phyloP scores from a whole-genome alignment of 2,888 invertebrate genomes.

The Syrphus vitripennis region DNA sequence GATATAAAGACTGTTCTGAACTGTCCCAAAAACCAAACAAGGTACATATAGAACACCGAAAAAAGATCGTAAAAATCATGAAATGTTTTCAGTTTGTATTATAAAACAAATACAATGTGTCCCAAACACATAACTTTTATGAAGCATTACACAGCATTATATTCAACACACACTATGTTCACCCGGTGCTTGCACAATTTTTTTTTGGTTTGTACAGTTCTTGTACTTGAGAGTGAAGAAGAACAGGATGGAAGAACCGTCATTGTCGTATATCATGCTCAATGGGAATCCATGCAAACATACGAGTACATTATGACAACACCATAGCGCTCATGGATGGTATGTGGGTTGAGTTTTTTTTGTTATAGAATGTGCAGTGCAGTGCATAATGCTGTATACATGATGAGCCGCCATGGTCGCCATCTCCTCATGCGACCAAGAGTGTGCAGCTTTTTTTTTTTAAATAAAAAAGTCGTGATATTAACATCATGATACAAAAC shows the following conservation, averaged over 20 bases:
- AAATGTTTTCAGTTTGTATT: background rate
- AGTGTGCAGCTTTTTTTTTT: background rate
- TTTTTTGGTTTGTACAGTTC: conserved; percentile 1
- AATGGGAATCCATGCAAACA: conserved; percentile 41
- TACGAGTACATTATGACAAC: conserved; percentile 19
- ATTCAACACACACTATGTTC: background rate
- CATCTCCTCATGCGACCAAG: conserved; percentile 6
- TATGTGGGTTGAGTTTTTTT: conserved; percentile 26
- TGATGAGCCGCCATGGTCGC: conserved; percentile 39
- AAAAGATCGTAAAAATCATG: background rate
- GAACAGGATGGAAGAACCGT: conserved; percentile 37
- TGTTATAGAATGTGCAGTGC: background rate
- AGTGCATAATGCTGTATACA: background rate
- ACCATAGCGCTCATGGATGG: background rate
- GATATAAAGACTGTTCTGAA: background rate
- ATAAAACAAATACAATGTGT: background rate
- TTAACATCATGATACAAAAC: conserved; percentile 43
- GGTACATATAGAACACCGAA: background rate
- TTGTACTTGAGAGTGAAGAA: conserved; percentile 23
- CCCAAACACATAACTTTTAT: background rate
- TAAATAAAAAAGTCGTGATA: conserved; percentile 23
- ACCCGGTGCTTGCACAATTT: background rate
- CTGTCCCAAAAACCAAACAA: background rate
- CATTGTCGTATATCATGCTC: conserved; percentile 27
- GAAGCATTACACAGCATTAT: background rate